Conservation (phyloP, 2,888 invertebrate species). For the Tinea semifulvella region DNA sequence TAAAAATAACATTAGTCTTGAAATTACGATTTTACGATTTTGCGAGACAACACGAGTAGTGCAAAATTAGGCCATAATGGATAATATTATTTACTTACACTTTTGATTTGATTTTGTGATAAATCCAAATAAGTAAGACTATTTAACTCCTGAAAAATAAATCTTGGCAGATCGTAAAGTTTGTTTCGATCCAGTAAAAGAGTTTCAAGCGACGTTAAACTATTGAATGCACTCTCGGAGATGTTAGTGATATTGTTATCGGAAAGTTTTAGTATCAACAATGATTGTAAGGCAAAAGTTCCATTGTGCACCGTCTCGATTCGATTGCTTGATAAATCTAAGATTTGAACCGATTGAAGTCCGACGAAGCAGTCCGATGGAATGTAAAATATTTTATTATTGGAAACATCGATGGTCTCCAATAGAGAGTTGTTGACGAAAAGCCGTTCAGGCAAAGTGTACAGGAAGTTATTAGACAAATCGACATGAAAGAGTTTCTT, state of each 20-base stretch:
- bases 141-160: slow-evolving; percentile 53
- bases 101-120: slow-evolving; percentile 61
- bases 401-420: slow-evolving; percentile 71
- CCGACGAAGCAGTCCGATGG: slow-evolving; percentile 67
- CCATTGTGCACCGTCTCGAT: slow-evolving; percentile 67
- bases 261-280: slow-evolving; percentile 73
- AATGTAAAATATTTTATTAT: slow-evolving; percentile 69
- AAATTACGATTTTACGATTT: too few species aligned
- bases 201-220: slow-evolving; percentile 57
- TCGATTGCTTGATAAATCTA: slow-evolving; percentile 76
- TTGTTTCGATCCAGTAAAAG: slow-evolving; percentile 65
- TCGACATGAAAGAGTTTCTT: slow-evolving; percentile 73
- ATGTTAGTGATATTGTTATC: slow-evolving; percentile 72
- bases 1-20: too few species aligned
- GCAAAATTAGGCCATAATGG: too few species aligned
- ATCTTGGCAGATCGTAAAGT: slow-evolving; percentile 50
- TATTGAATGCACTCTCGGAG: slow-evolving; percentile 63
- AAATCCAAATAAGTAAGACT: slow-evolving; percentile 63
- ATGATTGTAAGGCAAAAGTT: slow-evolving; percentile 63
- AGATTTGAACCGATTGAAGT: slow-evolving; percentile 67
- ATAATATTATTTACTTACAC: slow-evolving; percentile 36
- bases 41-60: too few species aligned
- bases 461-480: slow-evolving; percentile 72
- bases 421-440: slow-evolving; percentile 68
- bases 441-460: slow-evolving; percentile 61